Evolutionary conservation across 2,797 vertebrate species (phyloP).

Genomic region (Propithecus deckenii): DNA sequence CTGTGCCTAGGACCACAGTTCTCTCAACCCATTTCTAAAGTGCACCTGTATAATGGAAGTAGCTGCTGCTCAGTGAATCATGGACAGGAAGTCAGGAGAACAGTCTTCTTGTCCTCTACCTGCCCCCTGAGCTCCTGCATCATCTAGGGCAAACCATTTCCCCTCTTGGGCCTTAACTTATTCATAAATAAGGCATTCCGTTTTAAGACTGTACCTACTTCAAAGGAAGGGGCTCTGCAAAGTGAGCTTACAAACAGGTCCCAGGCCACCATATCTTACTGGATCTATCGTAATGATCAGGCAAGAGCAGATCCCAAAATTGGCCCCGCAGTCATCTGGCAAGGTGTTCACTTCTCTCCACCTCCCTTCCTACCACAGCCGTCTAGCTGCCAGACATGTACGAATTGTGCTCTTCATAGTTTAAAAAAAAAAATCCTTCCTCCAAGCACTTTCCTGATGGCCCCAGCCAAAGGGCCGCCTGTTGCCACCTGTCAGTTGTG

Average conservation of each 20-base stretch:
- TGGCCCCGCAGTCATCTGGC: slow-evolving; percentile 52
- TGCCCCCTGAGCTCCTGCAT: background rate
- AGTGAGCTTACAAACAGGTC: background rate
- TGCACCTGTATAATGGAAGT: background rate
- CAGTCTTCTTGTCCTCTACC: background rate
- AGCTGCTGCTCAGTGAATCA: background rate
- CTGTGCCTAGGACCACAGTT: background rate
- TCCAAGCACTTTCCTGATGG: slow-evolving; percentile 80
- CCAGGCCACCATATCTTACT: background rate
- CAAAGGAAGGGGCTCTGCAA: background rate
- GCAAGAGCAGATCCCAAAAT: background rate
- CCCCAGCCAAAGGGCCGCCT: slow-evolving; percentile 87
- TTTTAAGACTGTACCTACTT: background rate
- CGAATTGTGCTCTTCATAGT: slow-evolving; percentile 65
- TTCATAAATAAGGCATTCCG: background rate
- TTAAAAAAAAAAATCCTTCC: slow-evolving; percentile 80
- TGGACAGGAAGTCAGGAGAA: background rate
- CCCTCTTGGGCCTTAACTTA: background rate
- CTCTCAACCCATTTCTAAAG: background rate
- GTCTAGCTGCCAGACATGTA: slow-evolving; percentile 69
- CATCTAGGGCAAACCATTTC: background rate
- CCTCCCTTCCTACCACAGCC: slow-evolving; percentile 38
- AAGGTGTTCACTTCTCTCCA: slow-evolving; percentile 1
- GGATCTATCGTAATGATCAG: background rate
- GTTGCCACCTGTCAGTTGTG: slow-evolving; percentile 90